Evolutionary conservation across 2,113 vertebrate species (phyloP).

Genomic region (Pimephales promelas): DNA sequence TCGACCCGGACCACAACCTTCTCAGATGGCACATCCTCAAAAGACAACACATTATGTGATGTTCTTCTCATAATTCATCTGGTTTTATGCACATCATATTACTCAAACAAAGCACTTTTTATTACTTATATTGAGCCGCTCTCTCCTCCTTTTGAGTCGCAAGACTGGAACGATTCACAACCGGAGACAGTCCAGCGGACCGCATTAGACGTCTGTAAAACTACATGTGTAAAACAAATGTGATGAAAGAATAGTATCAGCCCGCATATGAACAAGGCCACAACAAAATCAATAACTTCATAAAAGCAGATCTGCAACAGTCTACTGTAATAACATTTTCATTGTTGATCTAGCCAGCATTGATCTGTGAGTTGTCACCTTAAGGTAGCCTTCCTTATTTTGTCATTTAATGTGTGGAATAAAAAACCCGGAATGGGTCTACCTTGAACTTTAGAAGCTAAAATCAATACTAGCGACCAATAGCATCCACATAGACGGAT

Average conservation of each 20-base stretch:
- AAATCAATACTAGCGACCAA: constrained; percentile 32
- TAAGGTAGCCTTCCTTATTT: constrained; percentile 20
- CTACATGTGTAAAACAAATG: background rate
- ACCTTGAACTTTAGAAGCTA: constrained; percentile 1
- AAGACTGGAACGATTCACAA: constrained; percentile 7
- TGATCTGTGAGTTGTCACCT: constrained; percentile 41
- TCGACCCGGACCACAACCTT: background rate
- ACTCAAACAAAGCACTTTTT: constrained; percentile 11
- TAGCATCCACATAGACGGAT: background rate
- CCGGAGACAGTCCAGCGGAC: background rate
- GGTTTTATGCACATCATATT: background rate
- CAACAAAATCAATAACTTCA: constrained; percentile 37
- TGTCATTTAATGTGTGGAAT: constrained; percentile 33
- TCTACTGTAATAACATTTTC: constrained; percentile 23
- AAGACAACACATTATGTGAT: constrained; percentile 5
- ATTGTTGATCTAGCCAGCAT: constrained; percentile 31
- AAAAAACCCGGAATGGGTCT: constrained; percentile 23
- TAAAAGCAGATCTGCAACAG: constrained; percentile 31
- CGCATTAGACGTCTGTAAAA: constrained; percentile 4
- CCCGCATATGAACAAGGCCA: background rate
- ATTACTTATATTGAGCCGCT: background rate
- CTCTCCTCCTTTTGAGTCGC: background rate
- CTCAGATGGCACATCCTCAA: background rate
- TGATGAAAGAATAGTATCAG: constrained; percentile 5
- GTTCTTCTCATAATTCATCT: constrained; percentile 7